Percentiles rank a stretch among this genome's conserved stretches.
Conservation (phyloP, 1,140 invertebrate species). For the Drosophila ohnishii region DNA sequence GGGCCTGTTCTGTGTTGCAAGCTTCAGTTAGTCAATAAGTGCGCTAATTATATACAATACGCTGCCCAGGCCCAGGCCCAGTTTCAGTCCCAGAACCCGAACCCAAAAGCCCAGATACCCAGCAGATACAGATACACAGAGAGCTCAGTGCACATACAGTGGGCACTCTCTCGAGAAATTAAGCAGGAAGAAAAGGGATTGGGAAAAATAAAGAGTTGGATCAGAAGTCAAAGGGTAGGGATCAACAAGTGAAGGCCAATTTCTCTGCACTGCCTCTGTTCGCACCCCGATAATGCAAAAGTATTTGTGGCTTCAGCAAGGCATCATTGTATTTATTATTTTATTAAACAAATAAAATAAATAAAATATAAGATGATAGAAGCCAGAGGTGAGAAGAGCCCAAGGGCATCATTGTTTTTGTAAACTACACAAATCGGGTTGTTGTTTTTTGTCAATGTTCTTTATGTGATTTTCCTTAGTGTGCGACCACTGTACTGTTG, state of each 20-base stretch:
- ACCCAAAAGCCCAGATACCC: slow-evolving; percentile 28
- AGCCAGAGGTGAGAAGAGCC: too few relatives aligned
- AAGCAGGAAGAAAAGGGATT: too few relatives aligned
- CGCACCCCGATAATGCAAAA: too few relatives aligned
- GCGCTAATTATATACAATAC: slow-evolving; percentile 76
- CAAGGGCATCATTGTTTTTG: too few relatives aligned
- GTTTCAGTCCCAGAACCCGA: slow-evolving; percentile 32
- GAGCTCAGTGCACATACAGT: slow-evolving; percentile 38
- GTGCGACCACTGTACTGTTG: slow-evolving; percentile 17
- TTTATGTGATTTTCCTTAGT: not conserved
- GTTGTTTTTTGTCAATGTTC: not conserved
- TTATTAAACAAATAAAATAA: too few relatives aligned
- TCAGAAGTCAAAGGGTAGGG: too few relatives aligned
- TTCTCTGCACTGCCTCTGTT: too few relatives aligned
- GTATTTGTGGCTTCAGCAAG: too few relatives aligned
- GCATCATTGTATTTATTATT: too few relatives aligned
- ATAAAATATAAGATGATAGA: too few relatives aligned
- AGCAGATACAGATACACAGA: slow-evolving; percentile 39
- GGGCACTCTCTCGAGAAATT: not conserved
- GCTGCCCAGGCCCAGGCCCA: slow-evolving; percentile 44
- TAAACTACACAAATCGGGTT: too few relatives aligned
- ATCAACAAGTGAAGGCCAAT: too few relatives aligned
- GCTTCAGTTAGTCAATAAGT: slow-evolving; percentile 71
- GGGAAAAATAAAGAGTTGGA: not conserved
- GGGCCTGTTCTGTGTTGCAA: slow-evolving; percentile 40